Evolutionary conservation across 2,888 invertebrate genomes (phyloP).

Genomic region (Tridacna crocea): DNA sequence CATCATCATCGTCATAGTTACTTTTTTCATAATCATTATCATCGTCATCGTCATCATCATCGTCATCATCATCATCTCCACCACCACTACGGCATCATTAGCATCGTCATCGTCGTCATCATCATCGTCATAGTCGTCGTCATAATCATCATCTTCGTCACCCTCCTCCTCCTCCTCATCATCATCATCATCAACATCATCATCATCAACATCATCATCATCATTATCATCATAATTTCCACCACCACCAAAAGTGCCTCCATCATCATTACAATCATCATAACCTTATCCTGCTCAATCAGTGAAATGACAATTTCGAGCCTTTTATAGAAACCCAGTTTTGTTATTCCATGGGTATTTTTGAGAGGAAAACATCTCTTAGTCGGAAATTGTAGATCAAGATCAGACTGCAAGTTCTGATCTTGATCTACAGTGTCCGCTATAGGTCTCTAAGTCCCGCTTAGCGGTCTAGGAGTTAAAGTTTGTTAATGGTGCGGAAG

Average conservation of each 20-base stretch:
- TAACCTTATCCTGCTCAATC: not conserved
- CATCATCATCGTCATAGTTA: not conserved
- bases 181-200: conserved; percentile 27
- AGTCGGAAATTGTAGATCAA: too few species aligned
- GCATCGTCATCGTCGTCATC: not conserved
- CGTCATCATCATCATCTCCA: not conserved
- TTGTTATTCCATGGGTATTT: too few species aligned
- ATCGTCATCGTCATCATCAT: too few species aligned
- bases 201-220: conserved; percentile 34
- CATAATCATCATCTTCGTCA: too few species aligned
- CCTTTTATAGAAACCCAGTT: not conserved
- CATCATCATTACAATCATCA: conserved; percentile 1
- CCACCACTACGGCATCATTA: conserved; percentile 2
- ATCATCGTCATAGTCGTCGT: too few species aligned
- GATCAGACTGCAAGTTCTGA: too few species aligned
- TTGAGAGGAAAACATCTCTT: too few species aligned
- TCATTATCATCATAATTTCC: conserved; percentile 20
- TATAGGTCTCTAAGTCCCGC: too few species aligned
- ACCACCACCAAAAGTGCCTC: not conserved
- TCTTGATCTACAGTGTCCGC: too few species aligned
- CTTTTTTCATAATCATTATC: conserved; percentile 1
- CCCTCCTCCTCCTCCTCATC: too few species aligned
- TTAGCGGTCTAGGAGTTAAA: too few species aligned
- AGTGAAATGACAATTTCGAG: not conserved
- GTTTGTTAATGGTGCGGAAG: too few species aligned